These are phyloP conservation scores for Cliona cf. orientalis DNA, from an alignment of 37 sponge, comb jelly and placozoan genomes.

Conservation along the genomic window DNA sequence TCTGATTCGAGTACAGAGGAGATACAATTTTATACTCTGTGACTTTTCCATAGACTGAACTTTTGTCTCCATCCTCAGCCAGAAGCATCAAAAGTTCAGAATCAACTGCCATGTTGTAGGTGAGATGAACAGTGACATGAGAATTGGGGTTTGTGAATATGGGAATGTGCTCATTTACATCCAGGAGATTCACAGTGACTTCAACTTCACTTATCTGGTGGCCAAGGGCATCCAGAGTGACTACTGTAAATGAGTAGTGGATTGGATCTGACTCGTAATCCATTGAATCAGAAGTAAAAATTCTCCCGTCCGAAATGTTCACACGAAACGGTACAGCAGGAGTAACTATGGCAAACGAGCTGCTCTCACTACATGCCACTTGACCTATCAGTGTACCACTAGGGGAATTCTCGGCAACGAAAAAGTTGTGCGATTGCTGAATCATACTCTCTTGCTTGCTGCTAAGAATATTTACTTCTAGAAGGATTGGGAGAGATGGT, in stretches of 20 bases:
- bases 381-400: constrained; percentile 2
- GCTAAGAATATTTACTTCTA: not conserved
- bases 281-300: constrained; percentile 9
- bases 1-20: not conserved
- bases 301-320: not conserved
- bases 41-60: not conserved
- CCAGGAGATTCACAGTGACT: constrained; percentile 11
- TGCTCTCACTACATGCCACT: not conserved
- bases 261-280: constrained; percentile 17
- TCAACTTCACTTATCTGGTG: not conserved
- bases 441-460: too few species aligned
- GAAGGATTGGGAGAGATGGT: not conserved
- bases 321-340: constrained; percentile 16
- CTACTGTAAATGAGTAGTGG: constrained; percentile 21
- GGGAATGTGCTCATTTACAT: constrained; percentile 57
- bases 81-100: not conserved
- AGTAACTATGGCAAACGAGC: not conserved
- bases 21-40: not conserved
- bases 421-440: not conserved
- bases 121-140: not conserved
- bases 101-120: not conserved
- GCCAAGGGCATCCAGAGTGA: not conserved
- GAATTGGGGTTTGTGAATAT: constrained; percentile 7
- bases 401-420: constrained; percentile 15
- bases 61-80: constrained; percentile 36